Evolutionary conservation across 2,113 vertebrate genomes (phyloP).

Genomic region (Eurypyga helias): DNA sequence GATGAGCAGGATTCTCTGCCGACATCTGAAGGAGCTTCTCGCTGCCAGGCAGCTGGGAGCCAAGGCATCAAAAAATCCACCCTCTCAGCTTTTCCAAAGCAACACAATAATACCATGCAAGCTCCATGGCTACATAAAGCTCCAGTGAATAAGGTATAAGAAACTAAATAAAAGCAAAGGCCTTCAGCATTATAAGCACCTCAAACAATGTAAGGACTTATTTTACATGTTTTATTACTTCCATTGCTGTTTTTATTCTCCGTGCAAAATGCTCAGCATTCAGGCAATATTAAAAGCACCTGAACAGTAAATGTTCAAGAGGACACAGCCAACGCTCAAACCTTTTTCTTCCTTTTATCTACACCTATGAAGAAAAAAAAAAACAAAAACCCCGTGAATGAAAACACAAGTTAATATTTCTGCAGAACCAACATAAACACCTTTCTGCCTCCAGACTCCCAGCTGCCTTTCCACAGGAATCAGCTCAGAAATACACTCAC

Average conservation of each 20-base stretch:
- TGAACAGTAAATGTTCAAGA: slow-evolving; percentile 10
- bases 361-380: not conserved
- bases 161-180: not conserved
- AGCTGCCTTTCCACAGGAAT: not conserved
- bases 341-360: not conserved
- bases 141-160: not conserved
- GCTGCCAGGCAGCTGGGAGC: not conserved
- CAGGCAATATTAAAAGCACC: slow-evolving; percentile 23
- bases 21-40: not conserved
- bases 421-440: not conserved
- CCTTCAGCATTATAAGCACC: not conserved
- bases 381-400: not conserved
- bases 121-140: not conserved
- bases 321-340: not conserved
- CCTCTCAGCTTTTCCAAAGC: slow-evolving; percentile 6
- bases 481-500: not conserved
- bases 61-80: not conserved
- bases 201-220: not conserved
- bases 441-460: not conserved
- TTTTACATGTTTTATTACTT: slow-evolving; percentile 4
- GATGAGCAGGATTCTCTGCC: not conserved
- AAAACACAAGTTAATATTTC: not conserved
- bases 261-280: not conserved
- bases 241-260: not conserved
- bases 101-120: not conserved